Evolutionary conservation across 2,797 vertebrate species (phyloP), one percentile per base, ranked within the genome.

Genomic region (Gila robusta): DNA sequence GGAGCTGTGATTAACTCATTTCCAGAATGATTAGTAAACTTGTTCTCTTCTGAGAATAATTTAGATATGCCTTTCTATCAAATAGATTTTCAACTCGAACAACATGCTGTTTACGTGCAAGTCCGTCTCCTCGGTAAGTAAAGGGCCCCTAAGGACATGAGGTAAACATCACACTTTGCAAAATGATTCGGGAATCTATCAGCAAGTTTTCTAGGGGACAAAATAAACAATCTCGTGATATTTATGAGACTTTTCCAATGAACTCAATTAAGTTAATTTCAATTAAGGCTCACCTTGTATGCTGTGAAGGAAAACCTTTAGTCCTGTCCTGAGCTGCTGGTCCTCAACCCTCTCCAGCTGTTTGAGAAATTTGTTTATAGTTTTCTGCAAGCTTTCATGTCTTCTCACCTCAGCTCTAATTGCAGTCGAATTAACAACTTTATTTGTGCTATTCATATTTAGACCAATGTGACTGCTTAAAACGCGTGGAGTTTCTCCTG

Each of bases 391-490:
- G 32, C 93, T 93, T 11, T 96, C 96, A 39, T 97, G 93, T 88
- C 96, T 93, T 91, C 92, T 96, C 80, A 98, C 93, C 93, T 98
- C 97, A n/a, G 96, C 94, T 89, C 94, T 95, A 81, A 98, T 96
- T 62, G 96, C 95, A 73, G 90, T 92, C 49, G 95, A 94, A 90
- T 92, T 92, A 16, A 82, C 89, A 21, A 90, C 93, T 90, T 96
- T 96, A n/a, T 88, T 88, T 88, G 89, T 92, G 91, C 89, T 94
- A 93, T 88, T 94, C 95, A 95, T 96, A 90, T 93, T 95, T 92
- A 91, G 89, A 89, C n/a, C 35, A 86, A 81, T 86, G 81, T 81
- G 89, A 88, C 88, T 85, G 87, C 69, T 83, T 82, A 82, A 84
- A 81, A 89, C 89, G 88, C 87, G 92, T 86, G 83, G 83, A 85